A percentile compares a stretch with the other conserved stretches of the same genome.
These are phyloP conservation scores for Chelidonichthys spinosus DNA, from an alignment of 2,797 vertebrate species.

Conservation along the genomic window DNA sequence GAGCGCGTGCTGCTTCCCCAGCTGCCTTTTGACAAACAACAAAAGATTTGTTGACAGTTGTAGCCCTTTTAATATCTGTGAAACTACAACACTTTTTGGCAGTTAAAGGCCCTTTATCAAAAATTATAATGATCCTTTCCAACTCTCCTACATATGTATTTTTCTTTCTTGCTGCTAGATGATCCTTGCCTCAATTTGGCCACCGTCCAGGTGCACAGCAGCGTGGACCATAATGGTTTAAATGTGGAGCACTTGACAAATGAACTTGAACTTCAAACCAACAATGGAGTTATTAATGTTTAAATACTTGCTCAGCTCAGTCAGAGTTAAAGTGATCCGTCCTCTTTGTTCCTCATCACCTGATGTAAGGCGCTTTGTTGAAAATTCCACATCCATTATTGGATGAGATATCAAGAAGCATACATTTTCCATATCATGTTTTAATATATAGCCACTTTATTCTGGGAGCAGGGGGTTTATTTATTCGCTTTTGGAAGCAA, in stretches of 20 bases:
- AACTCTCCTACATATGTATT: neutral
- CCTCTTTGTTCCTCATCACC: slow-evolving; percentile 18
- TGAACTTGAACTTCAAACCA: slow-evolving; percentile 62
- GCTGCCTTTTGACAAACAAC: slow-evolving; percentile 45
- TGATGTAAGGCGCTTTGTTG: neutral
- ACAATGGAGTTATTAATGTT: slow-evolving; percentile 59
- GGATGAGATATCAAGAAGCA: neutral
- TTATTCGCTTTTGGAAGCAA: neutral
- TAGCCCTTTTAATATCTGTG: neutral
- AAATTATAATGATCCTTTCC: neutral
- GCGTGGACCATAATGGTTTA: slow-evolving; percentile 33
- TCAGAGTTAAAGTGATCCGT: slow-evolving; percentile 31
- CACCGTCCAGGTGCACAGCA: slow-evolving; percentile 4
- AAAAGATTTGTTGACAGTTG: slow-evolving; percentile 23
- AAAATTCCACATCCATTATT: neutral
- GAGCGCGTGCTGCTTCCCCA: slow-evolving; percentile 33
- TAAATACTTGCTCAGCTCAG: slow-evolving; percentile 48
- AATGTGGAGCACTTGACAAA: slow-evolving; percentile 55
- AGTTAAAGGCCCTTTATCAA: neutral
- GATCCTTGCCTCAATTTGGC: neutral
- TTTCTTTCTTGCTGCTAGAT: neutral
- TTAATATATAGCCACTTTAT: neutral
- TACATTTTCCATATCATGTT: neutral
- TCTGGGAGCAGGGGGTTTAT: neutral
- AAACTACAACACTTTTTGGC: neutral